phyloP scores from a whole-genome alignment of 2,113 vertebrate species.

The Geothlypis trichas region DNA sequence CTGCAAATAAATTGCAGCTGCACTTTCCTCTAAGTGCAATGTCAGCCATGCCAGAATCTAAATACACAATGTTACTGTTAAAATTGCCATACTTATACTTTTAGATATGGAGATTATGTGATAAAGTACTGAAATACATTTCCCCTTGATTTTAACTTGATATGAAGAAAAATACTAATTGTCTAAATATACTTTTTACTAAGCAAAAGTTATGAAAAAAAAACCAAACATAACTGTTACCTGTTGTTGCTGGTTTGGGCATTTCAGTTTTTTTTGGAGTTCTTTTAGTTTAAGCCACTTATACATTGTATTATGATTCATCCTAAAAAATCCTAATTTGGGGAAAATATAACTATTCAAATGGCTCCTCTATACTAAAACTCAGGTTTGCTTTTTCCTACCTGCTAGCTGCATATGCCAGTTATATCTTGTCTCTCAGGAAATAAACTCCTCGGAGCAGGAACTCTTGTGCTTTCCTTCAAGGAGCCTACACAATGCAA shows the following conservation, averaged over 20 bases:
- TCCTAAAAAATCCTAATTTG: neutral
- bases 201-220: neutral
- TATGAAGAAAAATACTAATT: neutral
- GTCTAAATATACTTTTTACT: neutral
- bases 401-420: neutral
- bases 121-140: neutral
- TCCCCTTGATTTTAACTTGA: neutral
- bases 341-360: neutral
- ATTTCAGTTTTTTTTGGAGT: neutral
- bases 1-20: neutral
- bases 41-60: neutral
- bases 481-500: neutral
- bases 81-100: neutral
- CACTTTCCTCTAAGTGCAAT: neutral
- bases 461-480: neutral
- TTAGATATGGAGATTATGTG: neutral
- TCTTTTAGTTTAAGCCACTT: neutral
- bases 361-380: neutral
- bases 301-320: neutral
- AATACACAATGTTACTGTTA: neutral
- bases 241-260: rapidly evolving
- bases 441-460: neutral
- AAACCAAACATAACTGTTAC: neutral
- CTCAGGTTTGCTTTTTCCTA: neutral
- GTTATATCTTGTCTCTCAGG: neutral